Base-by-base conservation (phyloP, 1,140 invertebrate genomes). In the Cotesia typhae region DNA sequence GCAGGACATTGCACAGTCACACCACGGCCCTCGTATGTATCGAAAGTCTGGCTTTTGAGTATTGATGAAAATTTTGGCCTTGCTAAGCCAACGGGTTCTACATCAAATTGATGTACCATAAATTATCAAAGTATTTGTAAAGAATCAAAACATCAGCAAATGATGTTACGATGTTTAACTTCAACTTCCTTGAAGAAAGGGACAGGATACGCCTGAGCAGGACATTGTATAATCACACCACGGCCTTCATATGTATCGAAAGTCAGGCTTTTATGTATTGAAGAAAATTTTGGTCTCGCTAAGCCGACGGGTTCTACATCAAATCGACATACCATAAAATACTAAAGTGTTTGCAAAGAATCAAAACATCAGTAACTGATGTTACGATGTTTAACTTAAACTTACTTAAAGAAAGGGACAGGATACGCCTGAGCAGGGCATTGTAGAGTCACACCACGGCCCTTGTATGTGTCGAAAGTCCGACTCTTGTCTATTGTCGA, bases 371-470 rank as follows among this genome's bases (percentile, higher is more conserved):
- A 55, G 28, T 4, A 53, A 10, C 57, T 4, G 9, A 51, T 64
- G 6, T 35, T 9, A 65, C n/a, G n/a, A 65, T 37, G 3, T n/a
- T 51, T 47, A 47, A 41, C 52, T 36, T 41, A n/a, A 9, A 80
- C 78, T 85, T 88, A 90, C 89, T 89, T 89, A 85, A 89, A 89
- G 52, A 83, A 72, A 71, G 90, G 90, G 81, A 90, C 88, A 78
- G 91, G 91, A 87, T 88, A 91, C 51, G 88, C 89, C 85, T 91
- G 90, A 7, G 86, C 88, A 35, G 88, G 84, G 83, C 89, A 90
- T 53, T 88, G 79, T 5, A 90, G 72, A 28, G 88, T 84, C 37
- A 89, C 78, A 71, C 76, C 83, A 51, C 74, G 70, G 20, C 72
- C 72, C 73, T 80, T 66, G 12, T 52, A 36, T 28, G 81, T 78